phyloP scores from a whole-genome alignment of 2,113 vertebrate genomes.

The Myotis yumanensis region DNA sequence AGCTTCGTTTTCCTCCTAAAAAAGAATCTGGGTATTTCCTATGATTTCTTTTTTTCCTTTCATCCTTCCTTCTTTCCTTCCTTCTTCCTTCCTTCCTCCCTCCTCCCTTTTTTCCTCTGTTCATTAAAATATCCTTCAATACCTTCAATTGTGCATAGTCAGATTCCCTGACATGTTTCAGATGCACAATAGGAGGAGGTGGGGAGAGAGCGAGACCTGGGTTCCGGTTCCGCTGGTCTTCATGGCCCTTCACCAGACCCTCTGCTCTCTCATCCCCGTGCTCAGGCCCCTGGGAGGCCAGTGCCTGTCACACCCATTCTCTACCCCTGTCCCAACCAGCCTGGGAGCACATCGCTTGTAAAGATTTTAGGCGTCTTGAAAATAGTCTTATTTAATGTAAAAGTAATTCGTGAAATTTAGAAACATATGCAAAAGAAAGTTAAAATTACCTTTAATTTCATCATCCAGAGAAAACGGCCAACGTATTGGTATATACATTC shows the following conservation, averaged over 20 bases:
- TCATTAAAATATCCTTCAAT: neutral
- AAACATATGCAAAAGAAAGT: neutral
- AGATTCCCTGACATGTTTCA: neutral
- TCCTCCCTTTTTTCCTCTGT: neutral
- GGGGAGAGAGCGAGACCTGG: accelerated
- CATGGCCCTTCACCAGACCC: accelerated
- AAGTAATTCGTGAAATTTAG: neutral
- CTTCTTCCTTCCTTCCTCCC: accelerated
- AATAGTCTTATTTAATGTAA: neutral
- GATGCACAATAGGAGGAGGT: neutral
- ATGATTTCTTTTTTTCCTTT: neutral
- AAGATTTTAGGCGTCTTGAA: neutral
- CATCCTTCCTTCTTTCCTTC: accelerated
- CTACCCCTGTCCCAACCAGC: accelerated
- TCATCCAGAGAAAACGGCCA: neutral
- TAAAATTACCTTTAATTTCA: neutral
- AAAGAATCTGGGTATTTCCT: neutral
- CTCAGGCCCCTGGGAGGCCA: accelerated
- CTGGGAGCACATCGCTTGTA: neutral
- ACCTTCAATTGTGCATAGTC: neutral
- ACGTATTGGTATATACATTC: neutral
- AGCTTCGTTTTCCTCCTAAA: neutral
- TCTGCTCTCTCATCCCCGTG: neutral
- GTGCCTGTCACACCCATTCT: accelerated
- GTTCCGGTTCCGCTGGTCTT: neutral